Base-by-base conservation (phyloP, 2,797 vertebrate genomes). In the Sebastes flavidus region DNA sequence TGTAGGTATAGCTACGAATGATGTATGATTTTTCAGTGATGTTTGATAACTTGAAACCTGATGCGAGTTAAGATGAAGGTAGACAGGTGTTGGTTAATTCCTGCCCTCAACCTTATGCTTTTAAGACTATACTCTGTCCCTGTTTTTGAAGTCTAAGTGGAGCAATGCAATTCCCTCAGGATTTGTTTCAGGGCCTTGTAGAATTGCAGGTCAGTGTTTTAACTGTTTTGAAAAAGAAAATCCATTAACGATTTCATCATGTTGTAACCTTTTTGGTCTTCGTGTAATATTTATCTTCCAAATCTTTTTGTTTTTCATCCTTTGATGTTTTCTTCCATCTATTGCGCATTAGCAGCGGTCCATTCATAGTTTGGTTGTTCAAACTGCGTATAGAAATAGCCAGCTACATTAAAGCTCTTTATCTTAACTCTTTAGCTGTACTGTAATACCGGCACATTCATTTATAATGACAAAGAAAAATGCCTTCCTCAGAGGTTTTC, bases 321-420 rank as follows among this genome's bases (percentile, higher is more conserved):
- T 67, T 67, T 81, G 24, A 81, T 54, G 25, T 70, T 63, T 72
- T 66, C 20, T 52, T 58, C n/a, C 2, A 1, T 72, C 38, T 72
- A 8, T 75, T 46, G 18, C 52, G 69, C 38, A 79, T 85, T 30
- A 82, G 63, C 63, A 60, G 32, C 8, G 11, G 14, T 49, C 55
- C 27, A 49, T 34, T 62, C 25, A 27, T 24, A 16, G 34, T 38
- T 72, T 62, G 30, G 66, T 78, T 72, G 7, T 63, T 63, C n/a
- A 25, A 38, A 34, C 10, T 72, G 38, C 2, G 36, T 59, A 10
- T 16, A 75, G 30, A 68, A 63, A 65, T 16, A 24, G 34, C 11
- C 32, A 24, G 34, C 32, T 36, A 24, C 56, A 77, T 59, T 52
- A 36, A 60, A 61, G 42, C 49, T 67, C 16, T 62, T 30, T 30